Evolutionary conservation across 2,888 invertebrate genomes (phyloP).

Genomic region (Drosophila seclusa): DNA sequence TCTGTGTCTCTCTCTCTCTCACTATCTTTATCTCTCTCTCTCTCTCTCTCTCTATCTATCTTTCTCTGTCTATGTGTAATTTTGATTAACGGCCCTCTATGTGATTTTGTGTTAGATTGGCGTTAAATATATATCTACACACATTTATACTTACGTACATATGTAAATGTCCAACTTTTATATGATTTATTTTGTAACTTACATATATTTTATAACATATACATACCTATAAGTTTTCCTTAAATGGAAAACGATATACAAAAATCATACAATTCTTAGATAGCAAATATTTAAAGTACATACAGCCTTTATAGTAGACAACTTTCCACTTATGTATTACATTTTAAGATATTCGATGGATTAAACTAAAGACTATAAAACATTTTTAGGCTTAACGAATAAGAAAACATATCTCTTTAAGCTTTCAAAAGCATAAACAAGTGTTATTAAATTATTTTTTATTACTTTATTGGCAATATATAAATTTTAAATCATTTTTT

Average conservation of each 20-base stretch:
- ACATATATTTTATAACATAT: constrained; percentile 15
- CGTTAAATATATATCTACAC: constrained; percentile 53
- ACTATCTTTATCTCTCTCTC: neutral
- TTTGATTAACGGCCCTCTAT: constrained; percentile 58
- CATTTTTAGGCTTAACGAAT: constrained; percentile 45
- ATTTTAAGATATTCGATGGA: constrained; percentile 28
- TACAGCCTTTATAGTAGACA: constrained; percentile 53
- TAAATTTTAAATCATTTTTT: constrained; percentile 13
- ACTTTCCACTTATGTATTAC: constrained; percentile 57
- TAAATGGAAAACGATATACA: constrained; percentile 2
- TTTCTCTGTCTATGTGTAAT: constrained; percentile 32
- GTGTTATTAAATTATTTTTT: constrained; percentile 44
- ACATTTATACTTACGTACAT: constrained; percentile 16
- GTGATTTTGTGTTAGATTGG: constrained; percentile 79
- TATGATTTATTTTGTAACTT: constrained; percentile 64
- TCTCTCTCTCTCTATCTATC: constrained; percentile 12
- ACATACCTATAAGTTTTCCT: constrained; percentile 1
- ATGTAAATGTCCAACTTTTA: constrained; percentile 52
- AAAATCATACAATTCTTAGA: constrained; percentile 46
- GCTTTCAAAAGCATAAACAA: constrained; percentile 57
- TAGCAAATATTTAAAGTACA: constrained; percentile 55
- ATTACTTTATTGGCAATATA: constrained; percentile 32
- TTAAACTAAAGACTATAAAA: constrained; percentile 50
- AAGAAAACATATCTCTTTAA: constrained; percentile 65
- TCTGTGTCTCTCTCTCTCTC: no score